A percentile compares a stretch with the other conserved stretches of the same genome.
phyloP scores from a whole-genome alignment of 2,888 invertebrate species.

The Adineta ricciae region DNA sequence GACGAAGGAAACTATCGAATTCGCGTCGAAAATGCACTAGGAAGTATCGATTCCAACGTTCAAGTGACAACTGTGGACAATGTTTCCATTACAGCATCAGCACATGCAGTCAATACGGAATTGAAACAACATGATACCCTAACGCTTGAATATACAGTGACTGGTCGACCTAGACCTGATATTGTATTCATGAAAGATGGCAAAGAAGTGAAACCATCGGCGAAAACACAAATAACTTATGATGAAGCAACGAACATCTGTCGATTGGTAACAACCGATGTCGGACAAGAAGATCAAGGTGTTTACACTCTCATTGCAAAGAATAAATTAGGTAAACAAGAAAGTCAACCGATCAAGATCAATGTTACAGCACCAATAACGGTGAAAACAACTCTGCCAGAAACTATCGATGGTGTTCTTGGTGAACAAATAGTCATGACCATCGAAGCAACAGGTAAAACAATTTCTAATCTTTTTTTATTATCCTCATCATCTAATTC shows the following conservation, averaged over 20 bases:
- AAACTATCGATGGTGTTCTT: not conserved
- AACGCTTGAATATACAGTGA: not conserved
- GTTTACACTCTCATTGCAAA: slow-evolving; percentile 24
- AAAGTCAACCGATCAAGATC: not conserved
- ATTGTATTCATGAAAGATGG: not conserved
- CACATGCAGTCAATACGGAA: not conserved
- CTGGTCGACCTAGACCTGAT: not conserved
- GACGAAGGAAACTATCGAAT: not conserved
- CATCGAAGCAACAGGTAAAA: not conserved
- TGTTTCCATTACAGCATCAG: not conserved
- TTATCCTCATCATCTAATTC: not conserved
- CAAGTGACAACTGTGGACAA: not conserved
- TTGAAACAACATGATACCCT: not conserved
- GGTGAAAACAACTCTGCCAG: not conserved
- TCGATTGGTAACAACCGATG: slow-evolving; percentile 11
- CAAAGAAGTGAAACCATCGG: not conserved
- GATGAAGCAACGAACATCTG: not conserved
- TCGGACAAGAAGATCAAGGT: slow-evolving; percentile 23
- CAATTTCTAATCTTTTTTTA: not conserved
- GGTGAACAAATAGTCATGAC: not conserved
- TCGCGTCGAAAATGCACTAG: not conserved
- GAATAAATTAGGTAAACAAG: slow-evolving; percentile 26
- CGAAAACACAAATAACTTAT: not conserved
- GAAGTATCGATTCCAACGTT: not conserved
- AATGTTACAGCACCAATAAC: not conserved